Percentiles rank a stretch among this genome's conserved stretches.
These are phyloP conservation scores for Pycnomerus fuliginosus DNA, from an alignment of 2,888 invertebrate species.

Conservation along the genomic window DNA sequence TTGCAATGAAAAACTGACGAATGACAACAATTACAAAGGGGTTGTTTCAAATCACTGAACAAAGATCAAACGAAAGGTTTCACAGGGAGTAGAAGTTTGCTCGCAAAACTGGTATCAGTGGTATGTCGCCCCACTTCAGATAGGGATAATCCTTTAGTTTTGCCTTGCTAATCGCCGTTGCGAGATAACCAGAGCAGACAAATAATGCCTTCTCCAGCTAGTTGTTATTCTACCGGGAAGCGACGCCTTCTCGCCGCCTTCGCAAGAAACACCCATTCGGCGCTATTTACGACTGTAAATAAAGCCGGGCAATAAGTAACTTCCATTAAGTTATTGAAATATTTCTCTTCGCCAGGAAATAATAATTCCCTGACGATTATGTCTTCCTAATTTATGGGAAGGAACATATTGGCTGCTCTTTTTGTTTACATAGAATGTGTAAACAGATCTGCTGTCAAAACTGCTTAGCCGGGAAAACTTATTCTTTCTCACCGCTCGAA, in stretches of 20 bases:
- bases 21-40: constrained; percentile 16
- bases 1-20: no score
- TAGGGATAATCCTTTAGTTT: constrained; percentile 32
- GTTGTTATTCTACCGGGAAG: constrained; percentile 27
- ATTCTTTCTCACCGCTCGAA: no score
- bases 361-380: no score
- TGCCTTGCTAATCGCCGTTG: constrained; percentile 33
- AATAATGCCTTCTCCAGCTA: constrained; percentile 31
- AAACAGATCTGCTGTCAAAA: no score
- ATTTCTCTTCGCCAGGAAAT: no score
- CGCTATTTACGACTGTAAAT: constrained; percentile 15
- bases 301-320: constrained; percentile 9
- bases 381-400: no score
- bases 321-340: constrained; percentile 8
- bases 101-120: constrained; percentile 22
- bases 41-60: constrained; percentile 24
- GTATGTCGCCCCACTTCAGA: constrained; percentile 21
- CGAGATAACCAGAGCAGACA: constrained; percentile 33
- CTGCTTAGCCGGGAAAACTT: no score
- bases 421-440: no score
- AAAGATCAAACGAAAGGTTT: constrained; percentile 17
- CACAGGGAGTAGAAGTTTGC: constrained; percentile 19
- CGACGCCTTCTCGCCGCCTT: constrained; percentile 21
- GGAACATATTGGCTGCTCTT: no score
- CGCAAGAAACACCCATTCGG: constrained; percentile 13